A percentile compares a stretch with the other conserved stretches of the same genome.
Conservation (phyloP, 2,113 vertebrate species). For the Scortum barcoo region DNA sequence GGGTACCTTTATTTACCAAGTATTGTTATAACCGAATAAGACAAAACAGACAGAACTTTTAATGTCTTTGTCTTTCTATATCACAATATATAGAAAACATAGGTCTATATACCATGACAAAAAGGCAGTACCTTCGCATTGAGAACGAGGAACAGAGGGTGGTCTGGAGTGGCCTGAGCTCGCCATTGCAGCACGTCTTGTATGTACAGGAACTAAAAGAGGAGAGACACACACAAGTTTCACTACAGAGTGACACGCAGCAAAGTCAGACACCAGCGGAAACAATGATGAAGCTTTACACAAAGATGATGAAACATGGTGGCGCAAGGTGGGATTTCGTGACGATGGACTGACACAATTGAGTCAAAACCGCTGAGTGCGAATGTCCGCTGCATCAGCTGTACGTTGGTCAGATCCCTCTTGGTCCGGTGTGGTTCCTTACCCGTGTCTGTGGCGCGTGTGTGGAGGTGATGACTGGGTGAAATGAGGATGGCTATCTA, state of each 20-base stretch:
- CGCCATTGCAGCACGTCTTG: slow-evolving; percentile 97
- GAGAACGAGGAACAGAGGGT: slow-evolving; percentile 92
- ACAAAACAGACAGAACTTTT: not conserved
- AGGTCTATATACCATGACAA: not conserved
- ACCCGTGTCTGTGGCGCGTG: slow-evolving; percentile 42
- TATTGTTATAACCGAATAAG: not conserved
- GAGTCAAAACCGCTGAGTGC: not conserved
- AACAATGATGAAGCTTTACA: not conserved
- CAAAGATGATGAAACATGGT: not conserved
- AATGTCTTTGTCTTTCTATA: not conserved
- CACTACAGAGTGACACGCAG: slow-evolving; percentile 1
- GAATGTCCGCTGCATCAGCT: slow-evolving; percentile 8
- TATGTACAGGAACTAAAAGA: slow-evolving; percentile 92
- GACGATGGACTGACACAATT: slow-evolving; percentile 7
- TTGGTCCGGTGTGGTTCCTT: no score
- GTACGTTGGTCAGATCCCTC: slow-evolving; percentile 4
- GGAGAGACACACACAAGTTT: slow-evolving; percentile 34
- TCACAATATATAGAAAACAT: not conserved
- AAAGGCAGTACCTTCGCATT: slow-evolving; percentile 91
- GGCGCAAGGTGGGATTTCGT: not conserved
- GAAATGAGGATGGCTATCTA: slow-evolving; percentile 75
- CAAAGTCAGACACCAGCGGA: not conserved
- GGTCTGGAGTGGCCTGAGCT: slow-evolving; percentile 95
- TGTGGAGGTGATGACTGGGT: slow-evolving; percentile 43
- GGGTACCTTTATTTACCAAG: not conserved